Conservation (phyloP, 1,140 invertebrate species). For the Bombus difficillimus region DNA sequence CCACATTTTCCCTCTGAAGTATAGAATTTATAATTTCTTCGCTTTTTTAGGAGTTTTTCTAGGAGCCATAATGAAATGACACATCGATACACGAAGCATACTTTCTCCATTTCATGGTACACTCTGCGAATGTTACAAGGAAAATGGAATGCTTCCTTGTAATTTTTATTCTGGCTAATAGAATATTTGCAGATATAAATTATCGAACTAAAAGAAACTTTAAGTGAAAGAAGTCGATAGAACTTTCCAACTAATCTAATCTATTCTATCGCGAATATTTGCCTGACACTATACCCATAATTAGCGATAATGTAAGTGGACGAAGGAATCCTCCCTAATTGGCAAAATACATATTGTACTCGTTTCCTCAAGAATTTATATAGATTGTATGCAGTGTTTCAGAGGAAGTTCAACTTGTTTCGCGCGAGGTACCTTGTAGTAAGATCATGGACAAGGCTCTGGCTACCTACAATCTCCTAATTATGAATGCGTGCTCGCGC, state of each 20-base stretch:
- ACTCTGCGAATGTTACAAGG: neutral
- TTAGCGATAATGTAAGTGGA: neutral
- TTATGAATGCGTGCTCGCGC: slow-evolving; percentile 29
- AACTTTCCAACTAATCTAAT: neutral
- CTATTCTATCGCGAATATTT: neutral
- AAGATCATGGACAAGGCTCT: slow-evolving; percentile 52
- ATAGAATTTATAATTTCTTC: neutral
- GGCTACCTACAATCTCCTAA: slow-evolving; percentile 37
- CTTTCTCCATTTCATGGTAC: neutral
- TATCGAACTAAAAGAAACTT: neutral
- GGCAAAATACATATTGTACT: neutral
- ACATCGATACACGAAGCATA: neutral
- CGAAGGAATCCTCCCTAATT: neutral
- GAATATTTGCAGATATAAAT: neutral
- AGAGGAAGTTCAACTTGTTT: slow-evolving; percentile 20
- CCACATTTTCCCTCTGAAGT: neutral
- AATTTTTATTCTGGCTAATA: neutral
- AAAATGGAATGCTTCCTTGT: neutral
- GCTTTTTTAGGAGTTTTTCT: neutral
- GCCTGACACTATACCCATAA: neutral
- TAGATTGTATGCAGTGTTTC: slow-evolving; percentile 1
- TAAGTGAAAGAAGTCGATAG: neutral
- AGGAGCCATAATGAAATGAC: neutral
- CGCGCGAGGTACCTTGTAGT: neutral
- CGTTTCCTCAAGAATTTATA: slow-evolving; percentile 26